These are phyloP conservation scores for Drosophila picticornis DNA, from an alignment of 2,888 invertebrate species.

Conservation along the genomic window DNA sequence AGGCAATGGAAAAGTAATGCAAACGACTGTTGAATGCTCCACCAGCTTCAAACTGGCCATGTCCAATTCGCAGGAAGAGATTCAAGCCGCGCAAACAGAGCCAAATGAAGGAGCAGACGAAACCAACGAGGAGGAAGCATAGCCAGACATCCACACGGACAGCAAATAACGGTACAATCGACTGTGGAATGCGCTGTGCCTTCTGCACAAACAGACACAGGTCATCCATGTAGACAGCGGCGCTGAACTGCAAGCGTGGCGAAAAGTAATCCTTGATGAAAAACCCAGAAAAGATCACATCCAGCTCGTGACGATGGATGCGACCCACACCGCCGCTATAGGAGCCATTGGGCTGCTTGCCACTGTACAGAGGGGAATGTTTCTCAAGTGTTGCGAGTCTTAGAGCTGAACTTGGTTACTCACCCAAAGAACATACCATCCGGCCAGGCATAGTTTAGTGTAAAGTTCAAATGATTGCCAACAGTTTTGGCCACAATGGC, in stretches of 20 bases:
- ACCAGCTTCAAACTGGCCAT: too few relatives aligned
- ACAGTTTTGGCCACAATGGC: conserved; percentile 75
- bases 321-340: conserved; percentile 84
- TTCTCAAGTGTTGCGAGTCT: not conserved
- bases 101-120: conserved; percentile 78
- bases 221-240: conserved; percentile 83
- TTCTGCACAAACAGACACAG: conserved; percentile 85
- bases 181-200: conserved; percentile 84
- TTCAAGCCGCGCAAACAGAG: conserved; percentile 72
- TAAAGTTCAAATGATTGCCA: conserved; percentile 78
- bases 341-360: conserved; percentile 81
- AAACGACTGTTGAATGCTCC: not conserved
- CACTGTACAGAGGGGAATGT: conserved; percentile 68
- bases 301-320: conserved; percentile 79
- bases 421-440: conserved; percentile 83
- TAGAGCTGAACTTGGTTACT: conserved; percentile 18
- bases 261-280: conserved; percentile 85
- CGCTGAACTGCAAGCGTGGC: conserved; percentile 82
- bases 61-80: conserved; percentile 47
- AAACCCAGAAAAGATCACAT: conserved; percentile 84
- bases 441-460: conserved; percentile 70
- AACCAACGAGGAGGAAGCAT: conserved; percentile 76
- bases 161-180: conserved; percentile 83
- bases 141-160: conserved; percentile 83
- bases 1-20: conserved; percentile 40